Evolutionary conservation across 2,113 vertebrate genomes (phyloP), one percentile per base, ranked within the genome.

Genomic region (Dicrurus megarhynchus): DNA sequence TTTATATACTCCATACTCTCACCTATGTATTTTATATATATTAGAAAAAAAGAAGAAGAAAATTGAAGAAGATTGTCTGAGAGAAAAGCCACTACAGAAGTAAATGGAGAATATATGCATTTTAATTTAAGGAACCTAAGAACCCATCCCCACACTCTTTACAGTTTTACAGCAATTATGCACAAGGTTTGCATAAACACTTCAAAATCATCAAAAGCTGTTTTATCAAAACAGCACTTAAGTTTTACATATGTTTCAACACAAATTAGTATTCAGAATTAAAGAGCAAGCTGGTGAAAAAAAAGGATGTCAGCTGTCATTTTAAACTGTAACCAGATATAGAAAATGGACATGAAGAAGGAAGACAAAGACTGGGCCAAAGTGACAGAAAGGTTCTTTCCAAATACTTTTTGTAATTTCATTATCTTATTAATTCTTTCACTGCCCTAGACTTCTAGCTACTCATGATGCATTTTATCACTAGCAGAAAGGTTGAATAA

Each of bases 171-270:
- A 83, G 95, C 84, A 96, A 97, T 97, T 96, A 97, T 39, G 84
- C 87, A 87, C 78, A 91, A 93, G 87, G 95, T 96, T 96, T 97
- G 95, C 90, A 97, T 97, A 97, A 98, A 97, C 78, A 97, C 89
- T 97, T 97, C 84, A 98, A 93, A 98, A 97, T 94, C 96, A 84
- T 94, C 96, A 97, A 97, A 97, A 97, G 96, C 79, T 91, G 94
- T 94, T 92, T 96, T 94, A 92, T 95, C 95, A 97, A 96, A 97
- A 97, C 64, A 98, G 86, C 82, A 97, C 90, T 91, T 96, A 93
- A 96, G 83, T 96, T 97, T 96, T 97, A 97, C 95, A 95, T 96
- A 97, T 97, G 95, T 96, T 97, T 96, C 92, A 93, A 96, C 86
- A 97, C 82, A 94, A 96, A 97, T 96, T 94, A 93, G 90, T 94